Evolutionary conservation across 2,113 vertebrate species (phyloP), one percentile per base, ranked within the genome.

Genomic region (Sylvietta virens): DNA sequence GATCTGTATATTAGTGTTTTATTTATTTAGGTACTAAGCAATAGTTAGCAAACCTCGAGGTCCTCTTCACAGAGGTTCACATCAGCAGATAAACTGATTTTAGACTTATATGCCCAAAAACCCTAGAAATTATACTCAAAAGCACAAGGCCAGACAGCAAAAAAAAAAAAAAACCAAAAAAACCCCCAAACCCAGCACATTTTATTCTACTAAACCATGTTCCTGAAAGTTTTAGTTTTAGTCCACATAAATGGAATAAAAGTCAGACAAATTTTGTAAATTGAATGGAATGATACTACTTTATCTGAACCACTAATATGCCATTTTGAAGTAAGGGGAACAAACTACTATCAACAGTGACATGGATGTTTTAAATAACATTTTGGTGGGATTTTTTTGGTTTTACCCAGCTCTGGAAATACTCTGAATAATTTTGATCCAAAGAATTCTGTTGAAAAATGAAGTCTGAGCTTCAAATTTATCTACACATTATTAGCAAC

Each of bases 1-100:
- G 74, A 56, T 89, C 60, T 84, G 28, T 86, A 47, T 91, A 80
- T 82, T 77, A 84, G 54, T 51, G 71, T 74, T 87, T 90, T 65
- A 88, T 33, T 87, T 89, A 95, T 90, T 92, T 65, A 79, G 89
- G 31, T 76, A 72, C 94, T 88, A 88, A 92, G 24, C 47, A 92
- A 81, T 53, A 57, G 42, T 47, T 86, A 84, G 30, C 17, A 91
- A 84, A 84, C 17, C 48, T 91, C 45, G 53, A 80, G 50, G 15
- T 81, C 18, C 11, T 81, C 53, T 81, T 73, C 86, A 71, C 9
- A 24, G 21, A 50, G 17, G 31, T 86, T 95, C 31, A 70, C 51
- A 82, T 40, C 33, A 76, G 19, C 51, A 82, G 42, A 48, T 51
- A 82, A 84, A 65, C 18, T 87, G 48, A 64, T 76, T 91, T 89